Evolutionary conservation across 2,888 invertebrate genomes (phyloP), one percentile per base, ranked within the genome.

Genomic region (Tridacna gigas): DNA sequence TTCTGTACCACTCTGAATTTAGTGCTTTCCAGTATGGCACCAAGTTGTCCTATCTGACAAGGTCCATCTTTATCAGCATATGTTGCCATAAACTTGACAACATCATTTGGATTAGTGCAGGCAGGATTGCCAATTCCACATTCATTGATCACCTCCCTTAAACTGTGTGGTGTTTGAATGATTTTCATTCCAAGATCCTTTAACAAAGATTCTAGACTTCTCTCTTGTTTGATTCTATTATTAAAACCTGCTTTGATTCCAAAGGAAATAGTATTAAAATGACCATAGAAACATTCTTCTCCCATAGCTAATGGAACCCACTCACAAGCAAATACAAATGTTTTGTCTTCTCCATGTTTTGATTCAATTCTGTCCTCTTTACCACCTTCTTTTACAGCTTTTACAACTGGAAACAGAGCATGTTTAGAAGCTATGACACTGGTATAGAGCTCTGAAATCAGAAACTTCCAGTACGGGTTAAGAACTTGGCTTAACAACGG

Each of bases 151-250:
- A 37, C 26, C 7, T 20, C 15, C 37, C 51, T 48, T 18, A 80
- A 26, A 26, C 0, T 25, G 0, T 18, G 18, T 26, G 80, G 75
- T 25, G 80, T 74, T n/a, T 74, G 67, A 18, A 80, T 51, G 7
- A 80, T 25, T 60, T 69, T 75, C 67, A 80, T 66, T n/a, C 80
- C 80, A 51, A 80, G n/a, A 20, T 67, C 47, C 60, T 75, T 80
- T 22, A 80, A 25, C 15, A 67, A 22, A 20, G 48, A 28, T 69
- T 60, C 75, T 4, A 77, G 51, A 9, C 20, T 51, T 15, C 47
- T 48, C 51, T 73, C 15, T 12, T 67, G n/a, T 18, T 22, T 28
- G 0, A 1, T 13, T 5, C 15, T 26, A 12, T 25, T 25, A 37
- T 37, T 26, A 15, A 20, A 56, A 63, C 13, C 22, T 63, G 25